Evolutionary conservation across 2,113 vertebrate species (phyloP), one percentile per base, ranked within the genome.

Genomic region (Lipophrys pholis): DNA sequence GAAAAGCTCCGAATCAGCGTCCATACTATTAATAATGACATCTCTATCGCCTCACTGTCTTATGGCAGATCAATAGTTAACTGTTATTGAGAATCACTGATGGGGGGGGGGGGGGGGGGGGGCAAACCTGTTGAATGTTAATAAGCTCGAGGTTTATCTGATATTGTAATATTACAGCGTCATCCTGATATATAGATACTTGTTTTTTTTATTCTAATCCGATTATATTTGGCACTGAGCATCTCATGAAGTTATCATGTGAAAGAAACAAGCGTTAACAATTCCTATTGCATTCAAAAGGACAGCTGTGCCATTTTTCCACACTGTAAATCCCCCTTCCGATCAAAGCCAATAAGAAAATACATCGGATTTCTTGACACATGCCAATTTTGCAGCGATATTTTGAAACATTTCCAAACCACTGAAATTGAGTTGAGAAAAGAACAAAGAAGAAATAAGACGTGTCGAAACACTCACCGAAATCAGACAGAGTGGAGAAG

Each of bases 121-220:
- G 21, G 21, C 51, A 56, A 75, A 90, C 89, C 87, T 90, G 89
- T 90, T 90, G 89, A 85, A 73, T 81, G 15, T 5, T 41, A 71
- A 73, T 30, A 30, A 69, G 60, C 63, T 78, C 3, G 50, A 17
- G 3, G 54, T 78, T 2, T 6, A 48, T 48, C 6, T 6, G 21
- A 12, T 1, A 21, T 17, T 46, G 8, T 50, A 15, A 50, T 17
- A 15, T 21, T 38, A 43, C n/a, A 30, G 21, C 21, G 4, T 30
- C 21, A 30, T 30, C 21, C 21, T 30, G 21, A 30, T 30, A 30
- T 30, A 30, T 30, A 30, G 2, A 30, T 30, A 30, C 21, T 30
- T 30, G 4, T 30, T 30, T 30, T 30, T 30, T 30, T 30, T 30
- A 30, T 30, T 30, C 21, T 30, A 30, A 30, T 30, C 2, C 21